These are phyloP conservation scores for Euleptes europaea DNA, from an alignment of 2,113 vertebrate genomes.

Conservation along the genomic window DNA sequence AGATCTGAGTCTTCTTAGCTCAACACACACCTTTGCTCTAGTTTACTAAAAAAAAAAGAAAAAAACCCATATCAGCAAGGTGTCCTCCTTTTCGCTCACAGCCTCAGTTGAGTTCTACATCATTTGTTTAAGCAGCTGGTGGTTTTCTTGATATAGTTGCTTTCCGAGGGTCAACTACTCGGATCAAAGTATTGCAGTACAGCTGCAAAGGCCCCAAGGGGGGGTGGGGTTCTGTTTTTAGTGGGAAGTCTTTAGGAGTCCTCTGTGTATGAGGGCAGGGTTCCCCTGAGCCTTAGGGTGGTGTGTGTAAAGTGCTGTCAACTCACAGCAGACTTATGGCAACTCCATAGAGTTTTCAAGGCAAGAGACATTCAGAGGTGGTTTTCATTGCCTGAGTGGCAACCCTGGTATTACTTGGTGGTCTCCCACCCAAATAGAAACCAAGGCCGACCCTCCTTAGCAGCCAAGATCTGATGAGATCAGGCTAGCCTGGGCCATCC, in stretches of 20 bases:
- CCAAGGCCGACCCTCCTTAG: no score
- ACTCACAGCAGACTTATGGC: no score
- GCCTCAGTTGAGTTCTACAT: not conserved
- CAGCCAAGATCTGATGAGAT: no score
- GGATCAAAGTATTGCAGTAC: not conserved
- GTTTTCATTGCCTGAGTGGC: no score
- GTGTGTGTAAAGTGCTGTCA: no score
- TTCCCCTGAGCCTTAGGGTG: no score
- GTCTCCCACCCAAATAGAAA: no score
- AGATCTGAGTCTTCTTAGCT: not conserved
- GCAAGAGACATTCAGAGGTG: no score
- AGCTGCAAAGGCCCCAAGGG: not conserved
- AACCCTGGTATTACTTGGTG: no score
- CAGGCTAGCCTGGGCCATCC: no score
- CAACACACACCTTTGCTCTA: not conserved
- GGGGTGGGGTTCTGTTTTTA: not conserved
- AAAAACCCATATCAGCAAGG: not conserved
- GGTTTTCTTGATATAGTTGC: not conserved
- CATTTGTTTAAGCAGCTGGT: not conserved
- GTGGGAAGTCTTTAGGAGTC: not conserved
- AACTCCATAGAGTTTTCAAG: no score
- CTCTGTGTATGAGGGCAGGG: not conserved
- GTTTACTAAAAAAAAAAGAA: no score
- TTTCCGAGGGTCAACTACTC: not conserved
- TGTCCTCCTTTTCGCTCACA: not conserved